Evolutionary conservation across 2,888 invertebrate species (phyloP).

Genomic region (Pristionchus japonicus): DNA sequence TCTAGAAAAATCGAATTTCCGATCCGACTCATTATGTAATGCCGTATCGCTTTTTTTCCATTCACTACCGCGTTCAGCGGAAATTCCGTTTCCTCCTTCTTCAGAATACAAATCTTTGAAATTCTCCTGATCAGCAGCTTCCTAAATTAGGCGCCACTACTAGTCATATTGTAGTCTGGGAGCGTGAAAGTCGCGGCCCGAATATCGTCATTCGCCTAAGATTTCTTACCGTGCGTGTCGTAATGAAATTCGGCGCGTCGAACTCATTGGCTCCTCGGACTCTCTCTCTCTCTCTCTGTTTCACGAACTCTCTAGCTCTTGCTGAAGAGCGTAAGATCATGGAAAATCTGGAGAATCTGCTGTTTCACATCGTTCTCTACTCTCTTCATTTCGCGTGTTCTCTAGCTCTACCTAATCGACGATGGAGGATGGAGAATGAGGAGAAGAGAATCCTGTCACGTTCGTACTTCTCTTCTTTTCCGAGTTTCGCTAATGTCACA

Average conservation of each 20-base stretch:
- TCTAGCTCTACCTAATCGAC: too few relatives aligned
- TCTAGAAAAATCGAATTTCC: too few relatives aligned
- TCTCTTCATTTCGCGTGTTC: neutral
- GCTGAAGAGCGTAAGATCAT: neutral
- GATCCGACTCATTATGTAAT: too few relatives aligned
- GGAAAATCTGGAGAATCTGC: neutral
- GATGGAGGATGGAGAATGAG: too few relatives aligned
- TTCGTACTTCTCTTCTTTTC: too few relatives aligned
- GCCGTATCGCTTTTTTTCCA: too few relatives aligned
- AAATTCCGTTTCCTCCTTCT: neutral
- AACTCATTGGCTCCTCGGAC: too few relatives aligned
- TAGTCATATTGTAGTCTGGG: slow-evolving; percentile 9
- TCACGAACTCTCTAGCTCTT: neutral
- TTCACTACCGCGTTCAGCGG: neutral
- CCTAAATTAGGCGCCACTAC: neutral
- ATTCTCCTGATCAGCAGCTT: neutral
- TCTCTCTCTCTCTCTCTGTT: neutral
- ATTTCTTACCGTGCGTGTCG: neutral
- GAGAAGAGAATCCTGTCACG: too few relatives aligned
- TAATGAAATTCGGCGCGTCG: neutral
- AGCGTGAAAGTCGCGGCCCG: neutral
- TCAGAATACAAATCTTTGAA: neutral
- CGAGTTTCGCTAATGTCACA: neutral
- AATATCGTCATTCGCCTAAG: neutral
- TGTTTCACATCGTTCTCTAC: neutral